These are phyloP conservation scores for Stenichneumon culpator DNA, from an alignment of 2,888 invertebrate species.

Conservation along the genomic window DNA sequence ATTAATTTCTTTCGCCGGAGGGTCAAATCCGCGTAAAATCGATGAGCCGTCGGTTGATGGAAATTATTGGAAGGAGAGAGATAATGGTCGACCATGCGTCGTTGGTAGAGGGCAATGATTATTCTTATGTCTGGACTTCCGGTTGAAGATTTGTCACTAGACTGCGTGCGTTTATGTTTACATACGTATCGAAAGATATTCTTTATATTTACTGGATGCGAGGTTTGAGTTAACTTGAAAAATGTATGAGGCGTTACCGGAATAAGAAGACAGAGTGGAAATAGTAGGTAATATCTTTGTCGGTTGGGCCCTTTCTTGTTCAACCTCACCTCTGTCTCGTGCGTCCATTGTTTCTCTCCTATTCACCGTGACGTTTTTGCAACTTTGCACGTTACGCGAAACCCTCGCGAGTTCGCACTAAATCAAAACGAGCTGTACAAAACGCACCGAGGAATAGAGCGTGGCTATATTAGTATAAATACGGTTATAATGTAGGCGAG, in stretches of 20 bases:
- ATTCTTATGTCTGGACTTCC: conserved; percentile 8
- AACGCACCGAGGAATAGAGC: conserved; percentile 47
- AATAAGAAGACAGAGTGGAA: not conserved
- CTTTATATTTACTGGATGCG: not conserved
- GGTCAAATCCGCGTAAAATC: conserved; percentile 39
- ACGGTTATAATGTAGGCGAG: conserved; percentile 82
- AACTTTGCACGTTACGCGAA: conserved; percentile 1
- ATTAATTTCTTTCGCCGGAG: conserved; percentile 48
- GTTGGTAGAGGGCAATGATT: conserved; percentile 2
- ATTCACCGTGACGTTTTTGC: conserved; percentile 30
- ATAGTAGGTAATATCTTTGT: not conserved
- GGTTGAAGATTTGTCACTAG: not conserved
- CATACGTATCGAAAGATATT: not conserved
- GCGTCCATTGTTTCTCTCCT: conserved; percentile 14
- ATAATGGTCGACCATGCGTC: conserved; percentile 14
- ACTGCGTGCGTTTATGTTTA: not conserved
- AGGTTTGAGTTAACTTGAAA: not conserved
- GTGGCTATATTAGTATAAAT: conserved; percentile 84
- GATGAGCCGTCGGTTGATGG: conserved; percentile 2
- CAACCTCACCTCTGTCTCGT: conserved; percentile 13
- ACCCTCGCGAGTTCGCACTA: conserved; percentile 67
- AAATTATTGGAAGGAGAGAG: not conserved
- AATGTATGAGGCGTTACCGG: not conserved
- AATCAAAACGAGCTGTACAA: conserved; percentile 72
- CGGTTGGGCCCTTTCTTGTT: conserved; percentile 51